Evolutionary conservation across 2,797 vertebrate genomes (phyloP).

Genomic region (Gallinago nigripennis): DNA sequence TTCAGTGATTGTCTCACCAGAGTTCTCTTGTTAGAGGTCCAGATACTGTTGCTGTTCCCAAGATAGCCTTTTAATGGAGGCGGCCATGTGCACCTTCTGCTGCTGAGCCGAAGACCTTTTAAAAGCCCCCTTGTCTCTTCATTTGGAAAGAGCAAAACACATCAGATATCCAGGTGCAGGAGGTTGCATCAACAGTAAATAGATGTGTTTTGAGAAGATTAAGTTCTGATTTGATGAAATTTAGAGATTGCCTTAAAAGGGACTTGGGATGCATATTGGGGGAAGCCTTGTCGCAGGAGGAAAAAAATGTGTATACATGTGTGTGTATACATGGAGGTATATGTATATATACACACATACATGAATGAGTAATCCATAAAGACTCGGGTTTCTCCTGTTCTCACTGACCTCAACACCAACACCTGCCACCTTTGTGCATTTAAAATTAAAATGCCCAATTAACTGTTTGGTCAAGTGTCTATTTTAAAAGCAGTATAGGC

Average conservation of each 20-base stretch:
- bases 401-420: background rate
- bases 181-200: background rate
- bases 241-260: background rate
- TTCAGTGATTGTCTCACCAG: background rate
- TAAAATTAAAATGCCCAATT: background rate
- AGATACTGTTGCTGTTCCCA: background rate
- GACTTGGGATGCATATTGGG: background rate
- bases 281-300: background rate
- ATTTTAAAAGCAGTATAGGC: background rate
- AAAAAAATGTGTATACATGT: background rate
- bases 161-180: background rate
- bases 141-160: background rate
- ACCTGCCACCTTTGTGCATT: background rate
- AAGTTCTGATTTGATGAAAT: background rate
- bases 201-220: background rate
- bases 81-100: background rate
- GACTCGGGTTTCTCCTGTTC: background rate
- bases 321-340: background rate
- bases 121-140: background rate
- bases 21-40: background rate
- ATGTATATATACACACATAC: fast-evolving
- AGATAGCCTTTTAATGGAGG: background rate
- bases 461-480: background rate
- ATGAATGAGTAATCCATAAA: background rate
- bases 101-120: background rate